A percentile compares a stretch with the other conserved stretches of the same genome.
Conservation (phyloP, 30 jellyfish, hydroid and myxozoan genomes). For the Turritopsis dohrnii region DNA sequence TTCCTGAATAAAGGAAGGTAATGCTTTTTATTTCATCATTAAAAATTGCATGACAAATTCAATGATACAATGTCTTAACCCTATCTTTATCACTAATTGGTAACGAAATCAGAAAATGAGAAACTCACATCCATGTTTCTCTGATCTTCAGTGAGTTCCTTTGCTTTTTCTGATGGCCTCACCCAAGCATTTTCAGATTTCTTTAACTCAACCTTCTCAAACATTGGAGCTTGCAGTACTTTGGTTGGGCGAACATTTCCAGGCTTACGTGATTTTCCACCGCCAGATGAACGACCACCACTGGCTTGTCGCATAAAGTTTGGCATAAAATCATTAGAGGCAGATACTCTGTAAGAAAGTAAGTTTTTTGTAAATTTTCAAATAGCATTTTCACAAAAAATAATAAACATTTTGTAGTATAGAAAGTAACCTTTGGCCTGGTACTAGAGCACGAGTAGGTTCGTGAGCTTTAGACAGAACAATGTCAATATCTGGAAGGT, state of each 20-base stretch:
- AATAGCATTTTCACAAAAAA: too few relatives aligned
- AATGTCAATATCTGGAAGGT: conserved; percentile 81
- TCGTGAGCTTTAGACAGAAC: conserved; percentile 77
- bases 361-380: too few relatives aligned
- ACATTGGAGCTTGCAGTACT: conserved; percentile 54
- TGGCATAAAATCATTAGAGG: conserved; percentile 62
- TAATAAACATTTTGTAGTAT: neutral
- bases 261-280: conserved; percentile 41
- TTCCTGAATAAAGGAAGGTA: too few relatives aligned
- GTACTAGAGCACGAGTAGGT: conserved; percentile 79
- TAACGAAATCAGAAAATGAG: neutral
- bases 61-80: too few relatives aligned
- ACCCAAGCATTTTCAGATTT: conserved; percentile 93
- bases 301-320: conserved; percentile 61
- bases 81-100: neutral
- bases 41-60: too few relatives aligned
- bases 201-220: conserved; percentile 58
- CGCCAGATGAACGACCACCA: conserved; percentile 48
- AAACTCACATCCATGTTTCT: conserved; percentile 41
- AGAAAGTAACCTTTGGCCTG: conserved; percentile 26
- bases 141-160: conserved; percentile 43
- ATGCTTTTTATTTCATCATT: neutral
- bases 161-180: conserved; percentile 50
- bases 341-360: neutral
- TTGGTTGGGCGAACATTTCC: conserved; percentile 65